Base-by-base conservation (phyloP, 2,797 vertebrate genomes). In the Channa striata region DNA sequence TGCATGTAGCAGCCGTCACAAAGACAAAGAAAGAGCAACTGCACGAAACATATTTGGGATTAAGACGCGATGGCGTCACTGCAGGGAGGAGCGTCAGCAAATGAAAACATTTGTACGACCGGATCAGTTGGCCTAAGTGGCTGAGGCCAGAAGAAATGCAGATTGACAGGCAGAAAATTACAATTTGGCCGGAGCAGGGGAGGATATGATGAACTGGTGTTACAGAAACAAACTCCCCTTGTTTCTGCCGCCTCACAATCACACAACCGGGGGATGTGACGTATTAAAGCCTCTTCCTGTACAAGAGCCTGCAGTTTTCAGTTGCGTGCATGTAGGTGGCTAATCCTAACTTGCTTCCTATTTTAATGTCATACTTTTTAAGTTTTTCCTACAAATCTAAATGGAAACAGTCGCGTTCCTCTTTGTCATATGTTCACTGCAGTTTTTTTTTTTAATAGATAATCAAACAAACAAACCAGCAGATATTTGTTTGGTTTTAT, bases 121-220 rank as follows among this genome's bases (percentile, higher is more conserved):
- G 68, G 74, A 82, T 87, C 85, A 82, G 80, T 67, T 83, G 84
- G 80, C 66, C 78, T 85, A 68, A 89, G 77, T 86, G 86, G 72
- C 73, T 54, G 49, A 72, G 76, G 78, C 68, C 64, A 54, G 79
- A 48, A 86, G 75, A 87, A 83, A 88, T 58, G 68, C 77, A 87
- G 88, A 91, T 67, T 86, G 88, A 91, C 89, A 89, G 73, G 82
- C 85, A 87, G 81, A 90, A 92, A 74, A 90, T 90, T 72, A 51
- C 36, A 70, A 87, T 87, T 89, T 78, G 56, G 64, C 74, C 33
- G n/a, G 12, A 86, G 86, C 56, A 57, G 81, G 72, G 70, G 68
- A 73, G 71, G 21, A 70, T 50, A 30, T 40, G 66, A 82, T 65
- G 56, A 79, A 71, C 72, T 36, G 74, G 48, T 40, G 60, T 59